Evolutionary conservation across 1,140 invertebrate genomes (phyloP).

Genomic region (Sitophilus oryzae): DNA sequence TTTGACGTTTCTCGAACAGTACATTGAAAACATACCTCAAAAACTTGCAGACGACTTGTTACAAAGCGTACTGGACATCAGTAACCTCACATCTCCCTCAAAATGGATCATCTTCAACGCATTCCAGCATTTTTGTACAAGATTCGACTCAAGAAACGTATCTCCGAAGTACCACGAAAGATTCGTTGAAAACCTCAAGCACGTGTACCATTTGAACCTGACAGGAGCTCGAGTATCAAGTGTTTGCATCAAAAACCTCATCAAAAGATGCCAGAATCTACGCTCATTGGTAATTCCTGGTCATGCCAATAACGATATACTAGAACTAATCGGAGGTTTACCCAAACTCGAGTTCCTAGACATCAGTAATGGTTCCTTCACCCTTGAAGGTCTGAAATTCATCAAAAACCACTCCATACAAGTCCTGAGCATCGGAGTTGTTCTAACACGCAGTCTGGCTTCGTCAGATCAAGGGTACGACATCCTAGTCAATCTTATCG

Average conservation of each 20-base stretch:
- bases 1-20: neutral
- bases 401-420: constrained; percentile 5
- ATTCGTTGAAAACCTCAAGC: constrained; percentile 7
- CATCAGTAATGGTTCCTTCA: constrained; percentile 44
- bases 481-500: constrained; percentile 51
- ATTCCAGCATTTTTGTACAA: constrained; percentile 6
- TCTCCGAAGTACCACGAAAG: constrained; percentile 17
- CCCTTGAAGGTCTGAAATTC: neutral
- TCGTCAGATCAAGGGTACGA: constrained; percentile 36
- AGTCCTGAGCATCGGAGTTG: constrained; percentile 40
- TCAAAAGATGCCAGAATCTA: constrained; percentile 4
- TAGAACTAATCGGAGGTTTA: constrained; percentile 52
- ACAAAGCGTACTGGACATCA: constrained; percentile 6
- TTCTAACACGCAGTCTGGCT: constrained; percentile 57
- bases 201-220: constrained; percentile 54
- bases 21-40: constrained; percentile 8
- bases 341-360: constrained; percentile 54
- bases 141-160: constrained; percentile 7
- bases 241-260: neutral
- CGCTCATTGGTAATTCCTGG: constrained; percentile 36
- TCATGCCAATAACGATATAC: constrained; percentile 52
- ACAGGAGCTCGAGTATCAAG: constrained; percentile 58
- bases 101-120: constrained; percentile 15
- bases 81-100: constrained; percentile 1
- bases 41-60: constrained; percentile 4